These are phyloP conservation scores for Hypsopygia costalis DNA, from an alignment of 2,888 invertebrate genomes.

Conservation along the genomic window DNA sequence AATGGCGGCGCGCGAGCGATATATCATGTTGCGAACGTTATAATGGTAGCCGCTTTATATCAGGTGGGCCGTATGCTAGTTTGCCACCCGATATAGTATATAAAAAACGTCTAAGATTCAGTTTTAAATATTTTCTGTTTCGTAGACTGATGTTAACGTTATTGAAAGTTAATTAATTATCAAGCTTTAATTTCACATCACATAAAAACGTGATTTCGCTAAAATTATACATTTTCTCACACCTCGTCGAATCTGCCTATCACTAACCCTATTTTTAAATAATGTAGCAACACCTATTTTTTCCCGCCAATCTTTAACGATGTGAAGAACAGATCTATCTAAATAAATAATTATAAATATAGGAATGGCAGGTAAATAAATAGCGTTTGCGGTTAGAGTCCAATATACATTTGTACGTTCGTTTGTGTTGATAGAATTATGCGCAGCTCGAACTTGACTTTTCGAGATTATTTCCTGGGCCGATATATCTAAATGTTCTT, in stretches of 20 bases:
- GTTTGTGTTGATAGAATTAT: constrained; percentile 28
- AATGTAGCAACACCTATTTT: constrained; percentile 32
- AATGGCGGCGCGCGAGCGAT: too few relatives aligned
- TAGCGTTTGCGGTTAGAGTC: constrained; percentile 22
- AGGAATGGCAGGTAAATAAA: constrained; percentile 37
- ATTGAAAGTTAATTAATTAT: too few relatives aligned
- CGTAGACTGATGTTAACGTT: too few relatives aligned
- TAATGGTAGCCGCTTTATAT: too few relatives aligned
- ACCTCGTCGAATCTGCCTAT: constrained; percentile 25
- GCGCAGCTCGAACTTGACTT: constrained; percentile 35
- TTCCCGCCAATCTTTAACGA: constrained; percentile 26
- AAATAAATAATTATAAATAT: constrained; percentile 51
- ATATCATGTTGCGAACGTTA: too few relatives aligned
- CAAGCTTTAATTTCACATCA: too few relatives aligned
- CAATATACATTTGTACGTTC: constrained; percentile 1
- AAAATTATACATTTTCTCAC: too few relatives aligned
- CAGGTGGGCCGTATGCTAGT: too few relatives aligned
- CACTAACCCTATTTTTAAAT: constrained; percentile 33
- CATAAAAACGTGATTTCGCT: too few relatives aligned
- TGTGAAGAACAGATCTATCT: constrained; percentile 27
- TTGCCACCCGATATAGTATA: too few relatives aligned
- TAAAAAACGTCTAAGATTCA: too few relatives aligned
- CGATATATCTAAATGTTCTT: neutral
- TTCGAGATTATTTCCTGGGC: constrained; percentile 5
- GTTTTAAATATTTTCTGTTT: too few relatives aligned